Evolutionary conservation across 2,797 vertebrate genomes (phyloP), one percentile per base, ranked within the genome.

Genomic region (Enteromius treurensis): DNA sequence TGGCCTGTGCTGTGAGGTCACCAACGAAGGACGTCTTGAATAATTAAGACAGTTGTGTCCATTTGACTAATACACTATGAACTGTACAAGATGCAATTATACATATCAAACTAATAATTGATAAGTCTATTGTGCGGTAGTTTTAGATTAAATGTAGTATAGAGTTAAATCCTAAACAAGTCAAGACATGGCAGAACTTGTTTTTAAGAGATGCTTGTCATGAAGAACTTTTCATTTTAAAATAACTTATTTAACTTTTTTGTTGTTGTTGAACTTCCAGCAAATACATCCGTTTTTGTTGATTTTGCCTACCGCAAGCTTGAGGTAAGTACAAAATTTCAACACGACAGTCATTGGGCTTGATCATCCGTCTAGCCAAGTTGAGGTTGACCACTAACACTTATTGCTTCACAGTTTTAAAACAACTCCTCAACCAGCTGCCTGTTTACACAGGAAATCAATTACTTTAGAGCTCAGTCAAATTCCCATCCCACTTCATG

Each of bases 401-500:
- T 49, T 86, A 86, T 86, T 89, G 85, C 88, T 90, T 91, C 90
- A 83, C 89, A 91, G 87, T 90, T 91, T 86, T 79, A 88, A 86
- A 88, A 82, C 88, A 89, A 86, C 77, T 90, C 90, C 89, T 87
- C 86, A 89, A 92, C 88, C 91, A 90, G 82, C 85, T 71, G 89
- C 87, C 89, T 93, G 91, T 93, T 94, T 93, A 92, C 90, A 91
- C 90, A 92, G 91, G 91, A 93, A 94, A 93, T 92, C 89, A 90
- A 90, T 92, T 89, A 87, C 88, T 93, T 93, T 92, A 83, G 87
- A 89, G 87, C 86, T 82, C 40, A 86, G 87, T 92, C 88, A 91
- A 87, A 92, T 92, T 89, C 77, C 86, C 87, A 87, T 85, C 86
- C 91, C 84, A 84, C 88, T 89, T 89, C 82, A 85, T 32, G 81